A percentile compares a stretch with the other conserved stretches of the same genome.
Conservation (phyloP, 2,113 vertebrate species). For the Dicaeum eximium region DNA sequence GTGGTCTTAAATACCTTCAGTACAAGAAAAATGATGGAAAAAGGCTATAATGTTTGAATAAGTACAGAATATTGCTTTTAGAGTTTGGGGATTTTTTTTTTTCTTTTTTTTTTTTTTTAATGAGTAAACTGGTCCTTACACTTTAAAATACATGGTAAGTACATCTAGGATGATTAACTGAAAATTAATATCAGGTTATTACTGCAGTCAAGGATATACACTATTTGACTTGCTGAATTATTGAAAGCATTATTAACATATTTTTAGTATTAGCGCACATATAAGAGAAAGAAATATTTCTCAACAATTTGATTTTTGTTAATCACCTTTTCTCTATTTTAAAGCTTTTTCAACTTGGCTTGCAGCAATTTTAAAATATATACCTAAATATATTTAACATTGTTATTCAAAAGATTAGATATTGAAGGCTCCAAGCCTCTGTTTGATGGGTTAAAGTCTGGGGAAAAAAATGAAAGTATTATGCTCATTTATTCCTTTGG, state of each 20-base stretch:
- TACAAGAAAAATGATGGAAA: not conserved
- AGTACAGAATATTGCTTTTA: not conserved
- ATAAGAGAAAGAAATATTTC: not conserved
- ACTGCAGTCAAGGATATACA: not conserved
- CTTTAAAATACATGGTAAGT: not conserved
- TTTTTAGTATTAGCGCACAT: not conserved
- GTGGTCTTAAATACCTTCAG: not conserved
- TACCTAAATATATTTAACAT: not conserved
- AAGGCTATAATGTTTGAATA: not conserved
- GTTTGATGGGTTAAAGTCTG: not conserved
- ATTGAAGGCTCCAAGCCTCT: not conserved
- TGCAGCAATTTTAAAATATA: not conserved
- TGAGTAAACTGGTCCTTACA: not conserved
- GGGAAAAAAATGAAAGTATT: not conserved
- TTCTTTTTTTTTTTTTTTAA: not conserved
- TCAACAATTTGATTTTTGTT: not conserved
- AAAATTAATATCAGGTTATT: not conserved
- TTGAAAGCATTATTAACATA: not conserved
- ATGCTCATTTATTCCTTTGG: not conserved
- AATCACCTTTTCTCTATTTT: not conserved
- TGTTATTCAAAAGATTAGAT: not conserved
- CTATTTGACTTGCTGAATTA: not conserved
- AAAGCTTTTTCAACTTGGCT: not conserved
- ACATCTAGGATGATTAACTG: not conserved
- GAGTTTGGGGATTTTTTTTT: not conserved